phyloP scores from a whole-genome alignment of 2,113 vertebrate species.

The Bos indicus region DNA sequence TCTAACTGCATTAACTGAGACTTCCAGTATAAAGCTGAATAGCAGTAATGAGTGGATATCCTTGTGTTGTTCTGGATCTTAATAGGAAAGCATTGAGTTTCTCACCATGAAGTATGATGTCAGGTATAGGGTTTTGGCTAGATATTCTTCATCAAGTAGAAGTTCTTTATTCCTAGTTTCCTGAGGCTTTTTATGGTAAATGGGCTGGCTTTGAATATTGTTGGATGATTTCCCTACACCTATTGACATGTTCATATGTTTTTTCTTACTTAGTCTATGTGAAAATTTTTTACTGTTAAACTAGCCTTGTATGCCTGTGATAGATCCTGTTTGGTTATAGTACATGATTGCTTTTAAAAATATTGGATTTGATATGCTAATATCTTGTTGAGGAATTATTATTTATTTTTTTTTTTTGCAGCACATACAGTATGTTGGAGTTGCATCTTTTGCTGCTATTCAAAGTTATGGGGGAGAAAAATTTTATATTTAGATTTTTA shows the following conservation, averaged over 20 bases:
- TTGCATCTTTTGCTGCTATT: not conserved
- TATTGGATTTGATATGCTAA: not conserved
- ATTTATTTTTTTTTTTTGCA: not conserved
- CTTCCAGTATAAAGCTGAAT: not conserved
- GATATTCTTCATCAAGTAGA: not conserved
- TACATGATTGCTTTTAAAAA: not conserved
- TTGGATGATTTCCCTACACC: not conserved
- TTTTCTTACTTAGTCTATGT: not conserved
- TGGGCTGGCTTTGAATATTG: not conserved
- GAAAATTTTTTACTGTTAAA: not conserved
- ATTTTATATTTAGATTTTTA: not conserved
- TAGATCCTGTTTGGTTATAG: not conserved
- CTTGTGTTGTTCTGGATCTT: not conserved
- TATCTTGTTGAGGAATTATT: not conserved
- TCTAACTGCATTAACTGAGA: not conserved
- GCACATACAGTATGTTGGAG: not conserved
- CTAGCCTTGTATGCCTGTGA: not conserved
- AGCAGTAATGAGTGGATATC: not conserved
- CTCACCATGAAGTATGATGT: not conserved
- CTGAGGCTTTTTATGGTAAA: not conserved
- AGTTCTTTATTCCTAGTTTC: not conserved
- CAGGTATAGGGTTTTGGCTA: not conserved
- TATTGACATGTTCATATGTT: not conserved
- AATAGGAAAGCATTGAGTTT: not conserved
- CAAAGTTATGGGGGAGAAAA: not conserved